Evolutionary conservation across 2,888 invertebrate species (phyloP).

Genomic region (Sericinus montela): DNA sequence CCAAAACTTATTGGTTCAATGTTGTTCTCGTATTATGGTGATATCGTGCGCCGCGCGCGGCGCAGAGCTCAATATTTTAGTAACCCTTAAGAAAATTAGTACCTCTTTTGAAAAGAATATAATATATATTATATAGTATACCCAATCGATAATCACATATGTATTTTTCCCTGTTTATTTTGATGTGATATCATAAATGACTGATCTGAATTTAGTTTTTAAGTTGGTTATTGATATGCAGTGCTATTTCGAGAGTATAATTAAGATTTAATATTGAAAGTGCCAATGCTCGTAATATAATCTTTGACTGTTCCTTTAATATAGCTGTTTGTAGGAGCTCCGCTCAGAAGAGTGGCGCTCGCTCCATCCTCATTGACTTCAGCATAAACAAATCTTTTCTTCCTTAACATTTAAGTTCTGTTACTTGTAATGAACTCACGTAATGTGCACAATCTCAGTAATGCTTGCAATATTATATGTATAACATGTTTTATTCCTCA

Average conservation of each 20-base stretch:
- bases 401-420: constrained; percentile 51
- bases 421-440: constrained; percentile 58
- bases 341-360: constrained; percentile 20
- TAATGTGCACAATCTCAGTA: constrained; percentile 78
- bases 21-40: constrained; percentile 77
- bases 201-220: constrained; percentile 81
- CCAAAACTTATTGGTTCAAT: constrained; percentile 77
- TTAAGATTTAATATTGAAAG: constrained; percentile 79
- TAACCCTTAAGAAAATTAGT: constrained; percentile 79
- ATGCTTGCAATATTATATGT: constrained; percentile 78
- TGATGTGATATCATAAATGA: constrained; percentile 82
- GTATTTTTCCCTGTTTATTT: constrained; percentile 80
- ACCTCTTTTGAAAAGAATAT: constrained; percentile 79
- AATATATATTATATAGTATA: constrained; percentile 72
- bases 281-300: constrained; percentile 81
- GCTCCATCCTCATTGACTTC: constrained; percentile 43
- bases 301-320: constrained; percentile 75
- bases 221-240: constrained; percentile 79
- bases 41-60: constrained; percentile 72
- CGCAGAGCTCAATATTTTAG: constrained; percentile 80
- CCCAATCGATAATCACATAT: constrained; percentile 76
- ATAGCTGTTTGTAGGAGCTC: constrained; percentile 47
- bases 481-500: constrained; percentile 67
- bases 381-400: constrained; percentile 60
- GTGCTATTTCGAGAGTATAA: constrained; percentile 78